Evolutionary conservation across 2,888 invertebrate genomes (phyloP).

Genomic region (Drosophila flavopinicola): DNA sequence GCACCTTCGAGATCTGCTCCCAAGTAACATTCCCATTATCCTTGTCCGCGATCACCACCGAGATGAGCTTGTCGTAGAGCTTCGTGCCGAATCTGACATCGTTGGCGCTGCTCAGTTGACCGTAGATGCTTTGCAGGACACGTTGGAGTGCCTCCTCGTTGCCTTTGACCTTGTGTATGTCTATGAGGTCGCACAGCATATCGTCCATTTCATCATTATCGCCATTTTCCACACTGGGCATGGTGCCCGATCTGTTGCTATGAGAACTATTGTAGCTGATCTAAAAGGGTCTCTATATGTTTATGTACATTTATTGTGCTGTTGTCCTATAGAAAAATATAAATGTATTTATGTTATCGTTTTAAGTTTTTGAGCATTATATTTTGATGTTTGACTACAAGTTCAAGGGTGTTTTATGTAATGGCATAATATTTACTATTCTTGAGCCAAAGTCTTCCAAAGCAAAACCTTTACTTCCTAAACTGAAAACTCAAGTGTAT

Average conservation of each 20-base stretch:
- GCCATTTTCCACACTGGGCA: conserved; percentile 28
- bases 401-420: no score
- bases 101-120: conserved; percentile 22
- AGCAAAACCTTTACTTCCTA: no score
- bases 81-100: conserved; percentile 42
- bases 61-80: conserved; percentile 46
- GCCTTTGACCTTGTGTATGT: conserved; percentile 36
- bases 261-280: neutral
- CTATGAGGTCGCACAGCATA: conserved; percentile 47
- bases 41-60: conserved; percentile 27
- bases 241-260: neutral
- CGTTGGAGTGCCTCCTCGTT: conserved; percentile 41
- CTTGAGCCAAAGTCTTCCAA: neutral
- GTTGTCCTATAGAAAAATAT: conserved; percentile 21
- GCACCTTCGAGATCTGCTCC: conserved; percentile 45
- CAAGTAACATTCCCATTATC: conserved; percentile 14
- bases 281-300: neutral
- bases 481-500: no score
- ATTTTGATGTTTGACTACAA: conserved; percentile 14
- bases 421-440: conserved; percentile 3
- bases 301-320: conserved; percentile 5
- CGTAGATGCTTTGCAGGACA: conserved; percentile 42
- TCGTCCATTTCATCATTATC: conserved; percentile 42
- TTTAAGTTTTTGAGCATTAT: neutral
- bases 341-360: conserved; percentile 2